phyloP scores from a whole-genome alignment of 2,113 vertebrate species.

The Mus pahari region DNA sequence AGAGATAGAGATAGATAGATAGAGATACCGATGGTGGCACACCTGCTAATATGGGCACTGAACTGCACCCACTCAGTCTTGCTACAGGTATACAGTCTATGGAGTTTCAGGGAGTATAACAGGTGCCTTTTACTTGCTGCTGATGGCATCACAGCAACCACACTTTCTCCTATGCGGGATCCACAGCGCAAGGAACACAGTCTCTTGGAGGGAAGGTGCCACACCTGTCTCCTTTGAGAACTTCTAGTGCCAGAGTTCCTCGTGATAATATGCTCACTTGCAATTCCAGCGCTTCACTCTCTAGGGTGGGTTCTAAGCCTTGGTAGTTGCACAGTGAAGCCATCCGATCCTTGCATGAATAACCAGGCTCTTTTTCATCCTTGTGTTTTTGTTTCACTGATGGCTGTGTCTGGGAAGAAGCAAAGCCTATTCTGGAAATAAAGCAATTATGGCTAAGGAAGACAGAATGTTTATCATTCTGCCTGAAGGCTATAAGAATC shows the following conservation, averaged over 20 bases:
- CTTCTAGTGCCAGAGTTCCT: neutral
- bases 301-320: neutral
- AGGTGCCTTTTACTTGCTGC: neutral
- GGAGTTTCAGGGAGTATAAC: neutral
- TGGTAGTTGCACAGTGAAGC: neutral
- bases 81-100: neutral
- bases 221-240: neutral
- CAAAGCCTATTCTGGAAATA: neutral
- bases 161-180: neutral
- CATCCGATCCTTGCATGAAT: neutral
- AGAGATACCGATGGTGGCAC: neutral
- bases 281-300: neutral
- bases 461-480: neutral
- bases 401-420: neutral
- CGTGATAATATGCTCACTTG: neutral
- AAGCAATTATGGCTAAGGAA: neutral
- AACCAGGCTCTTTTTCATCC: neutral
- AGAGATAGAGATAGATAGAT: too few species aligned
- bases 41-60: neutral
- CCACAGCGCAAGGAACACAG: neutral
- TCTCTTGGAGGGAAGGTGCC: neutral
- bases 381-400: neutral
- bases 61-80: neutral
- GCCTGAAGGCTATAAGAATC: neutral
- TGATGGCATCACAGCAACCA: neutral